phyloP scores from a whole-genome alignment of 2,113 vertebrate species.

The Pituophis catenifer region DNA sequence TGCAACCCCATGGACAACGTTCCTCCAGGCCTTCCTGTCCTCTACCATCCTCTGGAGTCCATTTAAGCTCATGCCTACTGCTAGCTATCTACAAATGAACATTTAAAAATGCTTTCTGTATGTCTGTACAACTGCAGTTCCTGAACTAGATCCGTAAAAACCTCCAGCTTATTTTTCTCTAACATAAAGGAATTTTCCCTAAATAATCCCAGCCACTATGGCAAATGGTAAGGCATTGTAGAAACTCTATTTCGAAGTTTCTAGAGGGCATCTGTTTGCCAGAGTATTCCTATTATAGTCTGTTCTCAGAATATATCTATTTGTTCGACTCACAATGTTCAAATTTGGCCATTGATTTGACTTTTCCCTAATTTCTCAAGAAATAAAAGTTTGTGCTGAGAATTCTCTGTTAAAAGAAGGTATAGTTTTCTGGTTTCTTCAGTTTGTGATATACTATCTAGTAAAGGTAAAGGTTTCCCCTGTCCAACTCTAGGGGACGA shows the following conservation, averaged over 20 bases:
- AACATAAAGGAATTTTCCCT: background rate
- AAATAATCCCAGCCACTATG: background rate
- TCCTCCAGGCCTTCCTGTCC: too few species aligned
- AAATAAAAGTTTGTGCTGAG: background rate
- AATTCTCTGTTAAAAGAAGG: background rate
- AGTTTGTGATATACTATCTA: background rate
- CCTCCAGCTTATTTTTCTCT: background rate
- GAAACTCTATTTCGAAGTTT: background rate
- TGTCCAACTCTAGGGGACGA: background rate
- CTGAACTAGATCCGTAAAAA: background rate
- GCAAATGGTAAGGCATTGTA: background rate
- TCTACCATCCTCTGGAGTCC: too few species aligned
- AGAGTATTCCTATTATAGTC: background rate
- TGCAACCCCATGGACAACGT: too few species aligned
- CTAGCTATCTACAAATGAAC: background rate
- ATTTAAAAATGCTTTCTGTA: background rate
- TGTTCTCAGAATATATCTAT: background rate
- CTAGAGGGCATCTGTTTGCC: background rate
- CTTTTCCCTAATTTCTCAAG: too few species aligned
- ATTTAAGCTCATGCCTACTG: too few species aligned
- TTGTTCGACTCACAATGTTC: background rate
- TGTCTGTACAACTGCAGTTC: background rate
- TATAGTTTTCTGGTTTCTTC: background rate
- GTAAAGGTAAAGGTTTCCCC: background rate
- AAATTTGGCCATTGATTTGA: background rate